Conservation (phyloP, 2,888 invertebrate genomes). For the Orthosia incerta region DNA sequence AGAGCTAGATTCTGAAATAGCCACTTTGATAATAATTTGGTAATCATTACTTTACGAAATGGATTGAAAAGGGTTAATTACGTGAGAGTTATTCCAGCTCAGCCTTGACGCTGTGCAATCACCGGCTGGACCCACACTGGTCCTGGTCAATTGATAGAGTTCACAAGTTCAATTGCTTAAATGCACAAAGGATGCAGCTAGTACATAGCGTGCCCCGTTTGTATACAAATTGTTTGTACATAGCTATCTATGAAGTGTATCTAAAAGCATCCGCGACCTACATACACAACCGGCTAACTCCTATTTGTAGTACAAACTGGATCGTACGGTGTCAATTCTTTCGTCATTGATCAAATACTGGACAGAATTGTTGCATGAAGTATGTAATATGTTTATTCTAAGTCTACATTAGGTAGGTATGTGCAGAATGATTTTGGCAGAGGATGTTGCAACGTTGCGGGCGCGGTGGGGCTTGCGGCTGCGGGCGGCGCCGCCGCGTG, state of each 20-base stretch:
- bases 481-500: conserved; percentile 66
- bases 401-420: conserved; percentile 68
- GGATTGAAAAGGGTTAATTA: conserved; percentile 8
- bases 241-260: conserved; percentile 45
- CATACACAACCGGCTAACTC: conserved; percentile 41
- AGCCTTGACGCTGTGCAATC: conserved; percentile 9
- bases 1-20: conserved; percentile 23
- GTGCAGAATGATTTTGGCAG: conserved; percentile 70
- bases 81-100: conserved; percentile 19
- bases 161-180: conserved; percentile 44
- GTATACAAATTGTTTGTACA: conserved; percentile 46
- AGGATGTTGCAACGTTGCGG: conserved; percentile 69
- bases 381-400: conserved; percentile 57
- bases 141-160: conserved; percentile 27
- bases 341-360: conserved; percentile 55
- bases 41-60: conserved; percentile 23
- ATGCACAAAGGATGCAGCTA: conserved; percentile 42
- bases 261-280: conserved; percentile 61
- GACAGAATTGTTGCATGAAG: conserved; percentile 42
- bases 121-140: background rate
- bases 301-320: conserved; percentile 42
- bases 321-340: conserved; percentile 48
- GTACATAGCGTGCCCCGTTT: conserved; percentile 29
- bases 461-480: conserved; percentile 63
- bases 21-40: background rate